Base-by-base conservation (phyloP, 2,888 invertebrate species). In the Metallyticus violacea region DNA sequence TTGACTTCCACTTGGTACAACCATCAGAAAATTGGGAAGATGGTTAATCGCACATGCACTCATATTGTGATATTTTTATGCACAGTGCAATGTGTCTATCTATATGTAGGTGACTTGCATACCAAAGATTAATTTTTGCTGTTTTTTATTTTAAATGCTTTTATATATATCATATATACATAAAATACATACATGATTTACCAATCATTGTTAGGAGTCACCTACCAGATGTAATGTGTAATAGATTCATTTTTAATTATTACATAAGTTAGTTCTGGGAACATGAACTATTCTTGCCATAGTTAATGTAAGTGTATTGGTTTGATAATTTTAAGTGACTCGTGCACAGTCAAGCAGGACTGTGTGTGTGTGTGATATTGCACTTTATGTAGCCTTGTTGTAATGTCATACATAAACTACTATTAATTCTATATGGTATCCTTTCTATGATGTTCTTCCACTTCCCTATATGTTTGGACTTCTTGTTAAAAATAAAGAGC, bases 401-500 rank as follows among this genome's bases (percentile, higher is more conserved):
- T 62, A 62, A n/a, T 22, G 40, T 62, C 7, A 22, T 62, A 83
- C n/a, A n/a, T n/a, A n/a, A n/a, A n/a, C n/a, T 40, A 62, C 15
- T 62, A 26, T 25, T 25, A 26, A 30, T 40, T 81, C 22, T 76
- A 76, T 62, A 81, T 81, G 81, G 30, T 25, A 80, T 62, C 40
- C 40, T 40, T 40, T 28, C 83, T n/a, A 78, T 40, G 26, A 83
- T 80, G 86, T 86, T 86, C 86, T 86, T 86, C 86, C 84, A 83
- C 85, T 82, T 81, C 82, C 86, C 76, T 88, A 81, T 86, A 87
- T 88, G 87, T 88, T 88, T 87, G 86, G 86, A 87, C 85, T 88
- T 15, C 88, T 88, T 88, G 88, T 88, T 88, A 87, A 88, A 87
- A 87, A 87, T 87, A 88, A 87, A 88, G 87, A 87, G 87, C 88